These are phyloP conservation scores for Drosophila fulvimacula DNA, from an alignment of 2,888 invertebrate species.

Conservation along the genomic window DNA sequence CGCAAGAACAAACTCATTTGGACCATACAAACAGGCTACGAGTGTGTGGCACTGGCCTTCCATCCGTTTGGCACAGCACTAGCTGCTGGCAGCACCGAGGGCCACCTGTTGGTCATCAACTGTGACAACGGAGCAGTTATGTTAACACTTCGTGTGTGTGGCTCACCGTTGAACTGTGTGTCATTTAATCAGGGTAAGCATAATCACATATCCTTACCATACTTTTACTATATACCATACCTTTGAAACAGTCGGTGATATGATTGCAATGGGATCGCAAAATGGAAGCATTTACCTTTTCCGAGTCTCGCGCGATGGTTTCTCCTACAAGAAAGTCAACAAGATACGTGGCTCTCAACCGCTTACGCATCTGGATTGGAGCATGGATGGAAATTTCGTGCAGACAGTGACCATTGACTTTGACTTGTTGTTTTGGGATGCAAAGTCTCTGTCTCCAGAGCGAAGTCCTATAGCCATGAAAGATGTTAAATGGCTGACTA, in stretches of 20 bases:
- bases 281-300: slow-evolving; percentile 93
- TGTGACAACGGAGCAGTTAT: slow-evolving; percentile 94
- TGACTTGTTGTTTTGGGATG: slow-evolving; percentile 95
- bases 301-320: slow-evolving; percentile 94
- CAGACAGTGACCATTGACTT: slow-evolving; percentile 96
- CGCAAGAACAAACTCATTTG: slow-evolving; percentile 94
- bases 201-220: neutral
- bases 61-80: slow-evolving; percentile 95
- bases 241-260: slow-evolving; percentile 89
- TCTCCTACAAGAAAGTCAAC: slow-evolving; percentile 95
- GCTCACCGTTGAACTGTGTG: slow-evolving; percentile 93
- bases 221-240: neutral
- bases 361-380: slow-evolving; percentile 95
- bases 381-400: slow-evolving; percentile 93
- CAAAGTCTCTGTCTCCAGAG: slow-evolving; percentile 93
- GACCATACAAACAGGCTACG: slow-evolving; percentile 94
- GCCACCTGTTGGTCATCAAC: slow-evolving; percentile 93
- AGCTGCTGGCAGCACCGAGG: slow-evolving; percentile 95
- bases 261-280: slow-evolving; percentile 95
- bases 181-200: slow-evolving; percentile 93
- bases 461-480: slow-evolving; percentile 96
- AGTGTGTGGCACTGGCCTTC: slow-evolving; percentile 94
- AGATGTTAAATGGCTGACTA: slow-evolving; percentile 95
- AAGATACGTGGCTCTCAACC: slow-evolving; percentile 94
- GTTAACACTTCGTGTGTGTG: slow-evolving; percentile 93